phyloP scores from a whole-genome alignment of 2,797 vertebrate species.

The Sebastes nivosus region DNA sequence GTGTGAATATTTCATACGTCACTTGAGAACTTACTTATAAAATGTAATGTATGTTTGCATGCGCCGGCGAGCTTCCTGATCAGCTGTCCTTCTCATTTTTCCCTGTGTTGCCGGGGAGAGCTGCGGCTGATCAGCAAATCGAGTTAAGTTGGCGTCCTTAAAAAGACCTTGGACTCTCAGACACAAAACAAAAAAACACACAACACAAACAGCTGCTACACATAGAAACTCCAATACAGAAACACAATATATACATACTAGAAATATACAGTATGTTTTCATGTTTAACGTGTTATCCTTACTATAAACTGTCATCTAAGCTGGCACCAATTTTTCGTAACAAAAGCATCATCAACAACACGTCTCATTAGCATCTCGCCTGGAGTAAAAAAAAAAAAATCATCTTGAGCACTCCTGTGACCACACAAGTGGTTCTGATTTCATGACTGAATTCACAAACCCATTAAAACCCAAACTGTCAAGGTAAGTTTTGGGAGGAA shows the following conservation, averaged over 20 bases:
- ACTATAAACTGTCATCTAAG: conserved; percentile 25
- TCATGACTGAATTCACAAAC: conserved; percentile 63
- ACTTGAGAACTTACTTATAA: neutral
- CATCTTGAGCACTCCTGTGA: conserved; percentile 5
- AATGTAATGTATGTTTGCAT: neutral
- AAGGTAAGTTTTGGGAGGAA: conserved; percentile 48
- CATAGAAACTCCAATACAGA: neutral
- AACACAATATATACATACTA: neutral
- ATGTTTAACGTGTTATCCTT: neutral
- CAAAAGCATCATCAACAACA: conserved; percentile 34
- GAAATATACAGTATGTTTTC: neutral
- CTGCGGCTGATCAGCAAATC: conserved; percentile 42
- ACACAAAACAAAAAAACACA: conserved; percentile 6
- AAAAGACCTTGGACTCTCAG: conserved; percentile 37
- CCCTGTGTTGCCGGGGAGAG: neutral
- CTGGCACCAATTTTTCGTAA: conserved; percentile 31
- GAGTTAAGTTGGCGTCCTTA: conserved; percentile 36
- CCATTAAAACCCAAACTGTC: conserved; percentile 62
- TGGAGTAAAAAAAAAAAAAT: neutral
- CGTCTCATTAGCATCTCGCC: conserved; percentile 52
- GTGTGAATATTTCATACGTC: conserved; percentile 36
- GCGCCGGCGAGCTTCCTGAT: neutral
- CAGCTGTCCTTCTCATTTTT: neutral
- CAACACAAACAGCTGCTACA: neutral
- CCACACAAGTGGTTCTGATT: conserved; percentile 37